These are phyloP conservation scores for Acanthaster planci DNA, from an alignment of 35 echinoderm and acorn worm genomes.

Conservation along the genomic window DNA sequence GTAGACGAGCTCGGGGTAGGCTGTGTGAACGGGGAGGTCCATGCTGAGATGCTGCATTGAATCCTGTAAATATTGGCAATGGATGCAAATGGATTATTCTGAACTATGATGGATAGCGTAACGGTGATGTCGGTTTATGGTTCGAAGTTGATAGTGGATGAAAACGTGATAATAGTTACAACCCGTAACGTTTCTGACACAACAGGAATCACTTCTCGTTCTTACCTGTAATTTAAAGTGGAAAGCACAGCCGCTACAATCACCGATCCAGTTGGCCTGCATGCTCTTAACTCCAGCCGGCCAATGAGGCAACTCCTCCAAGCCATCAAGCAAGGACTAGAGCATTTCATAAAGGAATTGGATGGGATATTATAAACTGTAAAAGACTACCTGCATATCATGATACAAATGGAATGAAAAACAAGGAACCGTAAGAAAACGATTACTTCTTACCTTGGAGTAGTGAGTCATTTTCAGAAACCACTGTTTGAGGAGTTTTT, in stretches of 20 bases:
- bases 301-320: conserved; percentile 84
- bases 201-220: neutral
- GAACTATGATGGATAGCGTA: neutral
- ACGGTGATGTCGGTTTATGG: no score
- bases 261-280: conserved; percentile 88
- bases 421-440: no score
- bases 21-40: conserved; percentile 54
- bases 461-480: conserved; percentile 92
- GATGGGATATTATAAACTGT: no score
- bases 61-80: no score
- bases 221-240: conserved; percentile 74
- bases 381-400: no score
- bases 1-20: conserved; percentile 71
- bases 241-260: conserved; percentile 82
- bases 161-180: no score
- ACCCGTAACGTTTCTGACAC: no score
- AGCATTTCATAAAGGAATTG: neutral
- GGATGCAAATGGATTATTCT: neutral
- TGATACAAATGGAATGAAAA: no score
- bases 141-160: no score
- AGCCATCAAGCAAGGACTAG: conserved; percentile 77
- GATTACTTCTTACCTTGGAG: conserved; percentile 93
- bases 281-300: conserved; percentile 67
- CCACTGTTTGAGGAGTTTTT: conserved; percentile 87
- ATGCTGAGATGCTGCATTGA: conserved; percentile 1